Evolutionary conservation across 64 coral and sea anemone species (phyloP), one percentile per base, ranked within the genome.

Genomic region (Actinia equina): DNA sequence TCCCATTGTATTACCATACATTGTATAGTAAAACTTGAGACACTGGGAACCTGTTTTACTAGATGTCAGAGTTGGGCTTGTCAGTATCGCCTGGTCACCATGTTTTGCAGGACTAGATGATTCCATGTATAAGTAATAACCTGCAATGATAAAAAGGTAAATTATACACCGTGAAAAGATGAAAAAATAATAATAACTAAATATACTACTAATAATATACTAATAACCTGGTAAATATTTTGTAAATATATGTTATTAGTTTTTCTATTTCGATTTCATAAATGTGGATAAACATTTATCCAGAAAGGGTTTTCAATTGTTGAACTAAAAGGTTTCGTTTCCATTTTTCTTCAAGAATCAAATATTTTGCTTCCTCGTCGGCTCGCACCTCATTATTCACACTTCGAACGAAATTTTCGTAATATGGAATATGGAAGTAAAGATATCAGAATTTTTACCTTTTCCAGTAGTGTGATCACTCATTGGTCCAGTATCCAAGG

Each of bases 111-210:
- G 59, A 5, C 41, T 17, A 13, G 89, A 88, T 27, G 89, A 91
- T 25, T 91, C 93, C 59, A 91, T 77, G 46, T 94, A 94, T n/a
- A 94, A 42, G 52, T 91, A 94, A 10, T 85, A 77, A 30, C 93
- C 93, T 91, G 65, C 30, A 37, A 37, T 37, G 30, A 37, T 37
- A 37, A 37, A 37, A 37, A 37, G 30, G 30, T 37, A 37, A 37
- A 37, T 37, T 37, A 37, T 37, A 37, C 30, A 37, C 30, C 30
- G 30, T 37, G 30, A 37, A 37, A 37, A 37, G 30, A 37, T 37
- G 30, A 37, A 37, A 37, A 37, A 37, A 37, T 37, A 37, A 37
- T 37, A 37, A 37, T 37, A 37, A 37, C 30, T 37, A 37, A 37
- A 37, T 37, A 37, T 37, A 37, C 30, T 37, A 37, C 30, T 37